phyloP scores from a whole-genome alignment of 2,797 vertebrate species.

The Potorous gilbertii region DNA sequence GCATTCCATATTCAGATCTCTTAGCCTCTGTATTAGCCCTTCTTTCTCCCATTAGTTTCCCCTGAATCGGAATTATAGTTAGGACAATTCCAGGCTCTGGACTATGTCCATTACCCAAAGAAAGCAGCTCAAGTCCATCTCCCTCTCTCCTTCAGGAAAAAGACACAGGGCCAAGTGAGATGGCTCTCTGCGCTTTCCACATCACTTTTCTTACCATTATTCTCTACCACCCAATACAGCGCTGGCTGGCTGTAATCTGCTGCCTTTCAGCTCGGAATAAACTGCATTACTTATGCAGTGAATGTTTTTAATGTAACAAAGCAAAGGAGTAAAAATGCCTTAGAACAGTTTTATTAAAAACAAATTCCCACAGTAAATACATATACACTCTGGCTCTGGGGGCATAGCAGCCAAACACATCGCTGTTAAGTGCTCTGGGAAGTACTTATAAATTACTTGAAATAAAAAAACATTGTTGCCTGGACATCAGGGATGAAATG shows the following conservation, averaged over 20 bases:
- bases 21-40: not conserved
- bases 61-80: not conserved
- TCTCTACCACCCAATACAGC: conserved; percentile 76
- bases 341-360: conserved; percentile 90
- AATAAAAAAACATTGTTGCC: conserved; percentile 94
- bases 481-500: conserved; percentile 96
- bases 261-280: conserved; percentile 84
- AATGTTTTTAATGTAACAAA: conserved; percentile 88
- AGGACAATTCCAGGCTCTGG: not conserved
- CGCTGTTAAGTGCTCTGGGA: conserved; percentile 89
- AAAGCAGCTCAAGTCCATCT: conserved; percentile 37
- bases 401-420: conserved; percentile 85
- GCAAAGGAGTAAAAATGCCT: conserved; percentile 88
- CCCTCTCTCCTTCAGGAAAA: conserved; percentile 1
- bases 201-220: conserved; percentile 71
- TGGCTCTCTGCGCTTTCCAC: conserved; percentile 73
- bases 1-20: not conserved
- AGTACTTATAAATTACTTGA: conserved; percentile 91
- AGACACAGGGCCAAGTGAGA: conserved; percentile 67
- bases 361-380: conserved; percentile 92
- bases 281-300: conserved; percentile 88
- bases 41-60: not conserved
- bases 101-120: not conserved
- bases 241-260: conserved; percentile 82
- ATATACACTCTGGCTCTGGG: conserved; percentile 86